phyloP scores from a whole-genome alignment of 2,888 invertebrate genomes.

The Acrocera orbiculus region DNA sequence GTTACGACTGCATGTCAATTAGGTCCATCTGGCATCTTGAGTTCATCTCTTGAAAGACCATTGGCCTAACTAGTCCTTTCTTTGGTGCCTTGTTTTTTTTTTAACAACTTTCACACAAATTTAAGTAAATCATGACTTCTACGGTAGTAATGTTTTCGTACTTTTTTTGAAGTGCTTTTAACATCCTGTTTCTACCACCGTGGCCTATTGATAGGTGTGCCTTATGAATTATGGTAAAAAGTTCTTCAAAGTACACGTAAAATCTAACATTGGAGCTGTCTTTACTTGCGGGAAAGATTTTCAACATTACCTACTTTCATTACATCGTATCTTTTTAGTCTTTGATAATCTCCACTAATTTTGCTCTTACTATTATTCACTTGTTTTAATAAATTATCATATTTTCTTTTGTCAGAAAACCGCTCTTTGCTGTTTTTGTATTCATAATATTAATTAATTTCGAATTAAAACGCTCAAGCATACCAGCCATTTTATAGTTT shows the following conservation, averaged over 20 bases:
- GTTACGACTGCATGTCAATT: too few relatives aligned
- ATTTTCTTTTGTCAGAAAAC: too few relatives aligned
- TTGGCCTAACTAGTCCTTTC: neutral
- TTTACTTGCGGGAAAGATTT: too few relatives aligned
- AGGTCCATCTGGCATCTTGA: neutral
- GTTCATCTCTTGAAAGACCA: neutral
- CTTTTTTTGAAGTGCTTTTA: neutral
- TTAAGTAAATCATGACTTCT: constrained; percentile 1
- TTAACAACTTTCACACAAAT: neutral
- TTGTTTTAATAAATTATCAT: too few relatives aligned
- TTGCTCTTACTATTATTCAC: too few relatives aligned
- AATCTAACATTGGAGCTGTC: neutral
- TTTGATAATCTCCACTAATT: too few relatives aligned
- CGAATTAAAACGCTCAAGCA: too few relatives aligned
- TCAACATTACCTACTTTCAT: too few relatives aligned
- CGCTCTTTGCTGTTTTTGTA: too few relatives aligned
- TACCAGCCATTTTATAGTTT: too few relatives aligned
- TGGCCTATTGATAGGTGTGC: neutral
- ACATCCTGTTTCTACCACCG: constrained; percentile 1
- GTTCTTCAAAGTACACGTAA: constrained; percentile 1
- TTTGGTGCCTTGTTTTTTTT: neutral
- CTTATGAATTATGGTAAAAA: constrained; percentile 1
- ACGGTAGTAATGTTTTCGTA: constrained; percentile 1
- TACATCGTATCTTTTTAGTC: too few relatives aligned
- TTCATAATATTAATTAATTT: too few relatives aligned